A percentile compares a stretch with the other conserved stretches of the same genome.
Conservation (phyloP, 2,113 vertebrate species). For the Eurypyga helias region DNA sequence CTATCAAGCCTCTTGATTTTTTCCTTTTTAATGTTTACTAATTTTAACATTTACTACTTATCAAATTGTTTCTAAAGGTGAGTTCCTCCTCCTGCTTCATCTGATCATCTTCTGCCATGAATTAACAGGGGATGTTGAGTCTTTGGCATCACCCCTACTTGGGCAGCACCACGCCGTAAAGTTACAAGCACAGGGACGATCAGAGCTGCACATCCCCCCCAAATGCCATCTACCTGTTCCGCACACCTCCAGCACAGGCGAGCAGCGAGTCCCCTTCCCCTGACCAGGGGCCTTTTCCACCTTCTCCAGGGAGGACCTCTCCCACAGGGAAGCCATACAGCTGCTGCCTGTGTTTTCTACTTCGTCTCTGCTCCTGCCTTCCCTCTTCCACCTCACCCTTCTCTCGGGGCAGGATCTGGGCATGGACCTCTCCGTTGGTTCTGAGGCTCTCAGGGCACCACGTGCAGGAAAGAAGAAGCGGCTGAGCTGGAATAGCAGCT, state of each 20-base stretch:
- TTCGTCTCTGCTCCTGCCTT: not conserved
- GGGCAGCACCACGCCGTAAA: fast-evolving
- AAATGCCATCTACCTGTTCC: not conserved
- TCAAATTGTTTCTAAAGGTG: not conserved
- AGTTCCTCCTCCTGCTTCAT: not conserved
- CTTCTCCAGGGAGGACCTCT: not conserved
- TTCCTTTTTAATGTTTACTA: not conserved
- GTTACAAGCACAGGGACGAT: not conserved
- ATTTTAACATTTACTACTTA: not conserved
- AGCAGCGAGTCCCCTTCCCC: not conserved
- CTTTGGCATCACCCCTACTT: not conserved
- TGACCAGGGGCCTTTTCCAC: not conserved
- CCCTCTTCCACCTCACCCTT: not conserved
- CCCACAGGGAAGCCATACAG: not conserved
- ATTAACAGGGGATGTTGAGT: fast-evolving
- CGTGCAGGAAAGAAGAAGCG: not conserved
- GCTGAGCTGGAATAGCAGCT: not conserved
- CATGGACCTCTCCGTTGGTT: not conserved
- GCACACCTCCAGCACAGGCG: fast-evolving
- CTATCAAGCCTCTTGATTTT: not conserved
- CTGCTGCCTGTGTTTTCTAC: not conserved
- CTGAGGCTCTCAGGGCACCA: not conserved
- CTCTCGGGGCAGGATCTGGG: not conserved
- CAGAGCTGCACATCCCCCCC: fast-evolving
- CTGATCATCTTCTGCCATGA: not conserved